Conservation (phyloP, 2,888 invertebrate species). For the Hemistola chrysoprasaria region DNA sequence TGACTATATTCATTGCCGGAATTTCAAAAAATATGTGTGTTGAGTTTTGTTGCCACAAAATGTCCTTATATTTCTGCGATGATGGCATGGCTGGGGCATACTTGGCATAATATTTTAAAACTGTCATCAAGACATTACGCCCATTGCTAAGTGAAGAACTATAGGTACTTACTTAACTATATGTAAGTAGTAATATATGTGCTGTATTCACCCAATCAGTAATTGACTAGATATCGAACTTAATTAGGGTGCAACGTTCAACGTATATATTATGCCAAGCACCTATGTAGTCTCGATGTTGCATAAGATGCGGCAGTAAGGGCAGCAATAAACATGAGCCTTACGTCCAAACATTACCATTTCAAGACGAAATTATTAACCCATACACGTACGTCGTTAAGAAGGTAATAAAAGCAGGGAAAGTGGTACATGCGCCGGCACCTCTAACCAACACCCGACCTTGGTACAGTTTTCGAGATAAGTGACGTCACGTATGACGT, state of each 20-base stretch:
- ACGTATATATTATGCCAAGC: constrained; percentile 19
- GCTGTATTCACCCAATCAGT: too few species aligned
- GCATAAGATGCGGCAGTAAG: constrained; percentile 42
- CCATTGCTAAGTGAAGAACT: too few species aligned
- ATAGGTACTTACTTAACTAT: too few species aligned
- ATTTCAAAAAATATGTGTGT: too few species aligned
- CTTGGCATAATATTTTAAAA: too few species aligned
- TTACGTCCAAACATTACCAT: constrained; percentile 22
- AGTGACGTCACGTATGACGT: constrained; percentile 30
- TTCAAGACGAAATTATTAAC: constrained; percentile 31
- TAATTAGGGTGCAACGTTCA: constrained; percentile 40
- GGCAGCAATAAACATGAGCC: constrained; percentile 26
- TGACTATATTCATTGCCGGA: too few species aligned
- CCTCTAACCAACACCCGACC: constrained; percentile 32
- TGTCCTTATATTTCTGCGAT: too few species aligned
- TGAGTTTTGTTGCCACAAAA: too few species aligned
- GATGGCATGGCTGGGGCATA: too few species aligned
- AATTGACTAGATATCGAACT: constrained; percentile 31
- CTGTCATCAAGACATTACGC: too few species aligned
- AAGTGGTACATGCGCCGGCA: constrained; percentile 29
- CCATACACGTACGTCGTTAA: constrained; percentile 30
- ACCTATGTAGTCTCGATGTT: constrained; percentile 28
- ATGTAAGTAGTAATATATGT: constrained; percentile 9
- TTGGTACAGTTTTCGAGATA: constrained; percentile 39
- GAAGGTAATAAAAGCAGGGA: constrained; percentile 32